phyloP scores from a whole-genome alignment of 1,140 invertebrate species.

The Brachionus calyciflorus region DNA sequence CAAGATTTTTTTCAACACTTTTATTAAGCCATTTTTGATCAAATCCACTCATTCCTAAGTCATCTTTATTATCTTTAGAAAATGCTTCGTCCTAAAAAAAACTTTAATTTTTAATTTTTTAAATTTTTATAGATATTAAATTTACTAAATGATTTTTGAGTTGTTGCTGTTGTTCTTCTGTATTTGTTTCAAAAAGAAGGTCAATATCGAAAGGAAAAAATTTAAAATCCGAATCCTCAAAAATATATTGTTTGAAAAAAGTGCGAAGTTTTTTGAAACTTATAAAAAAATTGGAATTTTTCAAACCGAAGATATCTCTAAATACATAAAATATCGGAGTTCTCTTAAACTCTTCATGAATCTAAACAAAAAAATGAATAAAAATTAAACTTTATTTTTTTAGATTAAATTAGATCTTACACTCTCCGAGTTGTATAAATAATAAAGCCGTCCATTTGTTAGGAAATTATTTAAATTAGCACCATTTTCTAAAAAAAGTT shows the following conservation, averaged over 20 bases:
- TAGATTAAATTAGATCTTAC: not conserved
- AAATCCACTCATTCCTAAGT: not conserved
- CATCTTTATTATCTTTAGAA: not conserved
- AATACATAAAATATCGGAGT: conserved; percentile 20
- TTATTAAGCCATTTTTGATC: not conserved
- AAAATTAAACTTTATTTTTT: not conserved
- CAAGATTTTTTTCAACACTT: conserved; percentile 50
- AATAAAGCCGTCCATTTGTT: conserved; percentile 19
- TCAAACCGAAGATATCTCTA: conserved; percentile 38
- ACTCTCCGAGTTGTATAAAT: conserved; percentile 56
- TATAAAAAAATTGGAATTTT: not conserved
- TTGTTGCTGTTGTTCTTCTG: not conserved
- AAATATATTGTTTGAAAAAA: conserved; percentile 21
- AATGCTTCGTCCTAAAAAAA: not conserved
- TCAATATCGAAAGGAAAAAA: conserved; percentile 1
- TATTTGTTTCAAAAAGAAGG: not conserved
- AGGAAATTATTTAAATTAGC: not conserved
- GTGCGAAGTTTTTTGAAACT: not conserved
- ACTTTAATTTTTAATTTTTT: not conserved
- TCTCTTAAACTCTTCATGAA: conserved; percentile 2
- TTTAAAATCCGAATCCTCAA: conserved; percentile 2
- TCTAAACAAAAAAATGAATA: not conserved
- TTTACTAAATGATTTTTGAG: conserved; percentile 28
- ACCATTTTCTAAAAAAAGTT: conserved; percentile 27
- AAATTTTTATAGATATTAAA: not conserved